These are phyloP conservation scores for Ormyrus nitidulus DNA, from an alignment of 2,888 invertebrate species.

Conservation along the genomic window DNA sequence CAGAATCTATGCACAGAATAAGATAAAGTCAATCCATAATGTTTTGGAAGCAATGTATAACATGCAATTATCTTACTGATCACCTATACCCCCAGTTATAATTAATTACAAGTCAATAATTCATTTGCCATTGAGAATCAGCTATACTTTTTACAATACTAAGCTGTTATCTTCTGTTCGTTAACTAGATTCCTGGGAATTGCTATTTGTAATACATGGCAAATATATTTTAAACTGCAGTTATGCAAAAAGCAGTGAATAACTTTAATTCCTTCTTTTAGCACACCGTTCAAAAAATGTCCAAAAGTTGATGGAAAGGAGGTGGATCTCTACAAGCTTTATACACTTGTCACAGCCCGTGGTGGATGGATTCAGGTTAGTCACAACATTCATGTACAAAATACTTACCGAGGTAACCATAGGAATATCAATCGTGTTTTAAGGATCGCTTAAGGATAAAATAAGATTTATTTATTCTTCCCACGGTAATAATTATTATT, in stretches of 20 bases:
- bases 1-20: no score
- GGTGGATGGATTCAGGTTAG: constrained; percentile 97
- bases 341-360: constrained; percentile 91
- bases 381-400: constrained; percentile 28
- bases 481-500: no score
- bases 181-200: no score
- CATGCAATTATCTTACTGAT: constrained; percentile 47
- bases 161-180: no score
- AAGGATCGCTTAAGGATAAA: no score
- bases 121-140: constrained; percentile 14
- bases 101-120: constrained; percentile 28
- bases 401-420: no score
- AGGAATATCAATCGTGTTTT: no score
- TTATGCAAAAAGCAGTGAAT: background rate
- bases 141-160: constrained; percentile 8
- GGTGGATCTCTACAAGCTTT: constrained; percentile 94
- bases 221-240: no score
- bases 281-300: constrained; percentile 81
- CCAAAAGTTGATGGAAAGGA: constrained; percentile 90
- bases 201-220: no score
- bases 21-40: constrained; percentile 32
- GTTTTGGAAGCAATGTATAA: constrained; percentile 10
- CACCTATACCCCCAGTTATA: constrained; percentile 25
- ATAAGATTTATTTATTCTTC: no score
- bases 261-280: constrained; percentile 70